A percentile compares a stretch with the other conserved stretches of the same genome.
Evolutionary conservation across 1,140 invertebrate genomes (phyloP).

Genomic region (Manduca sexta): DNA sequence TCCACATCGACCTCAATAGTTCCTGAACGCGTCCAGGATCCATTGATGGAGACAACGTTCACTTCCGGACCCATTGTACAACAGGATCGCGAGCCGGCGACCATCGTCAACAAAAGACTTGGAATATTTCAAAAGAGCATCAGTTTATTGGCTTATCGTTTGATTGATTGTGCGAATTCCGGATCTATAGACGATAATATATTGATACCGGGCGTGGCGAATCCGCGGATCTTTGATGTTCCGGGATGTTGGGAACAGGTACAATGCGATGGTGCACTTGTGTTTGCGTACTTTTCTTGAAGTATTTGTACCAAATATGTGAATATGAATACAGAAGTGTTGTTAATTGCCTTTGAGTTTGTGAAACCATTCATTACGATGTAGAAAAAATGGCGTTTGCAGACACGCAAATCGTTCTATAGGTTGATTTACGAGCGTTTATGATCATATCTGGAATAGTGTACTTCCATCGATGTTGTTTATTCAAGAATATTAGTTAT

Average conservation of each 20-base stretch:
- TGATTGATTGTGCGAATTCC: constrained; percentile 70
- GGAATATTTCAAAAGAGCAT: constrained; percentile 70
- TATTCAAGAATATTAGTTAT: too few relatives aligned
- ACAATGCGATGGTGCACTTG: constrained; percentile 46
- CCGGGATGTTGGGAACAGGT: constrained; percentile 58
- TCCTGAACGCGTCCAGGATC: constrained; percentile 53
- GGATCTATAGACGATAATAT: constrained; percentile 57
- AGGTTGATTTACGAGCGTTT: too few relatives aligned
- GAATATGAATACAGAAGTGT: constrained; percentile 1
- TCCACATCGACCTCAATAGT: constrained; percentile 42
- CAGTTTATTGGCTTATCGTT: constrained; percentile 73
- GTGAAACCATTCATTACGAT: too few relatives aligned
- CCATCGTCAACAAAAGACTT: constrained; percentile 57
- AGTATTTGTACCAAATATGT: constrained; percentile 13
- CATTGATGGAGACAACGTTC: constrained; percentile 61
- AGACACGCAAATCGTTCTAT: too few relatives aligned
- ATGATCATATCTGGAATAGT: too few relatives aligned
- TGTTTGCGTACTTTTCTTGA: constrained; percentile 59
- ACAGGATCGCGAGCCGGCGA: constrained; percentile 60
- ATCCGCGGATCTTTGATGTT: constrained; percentile 53
- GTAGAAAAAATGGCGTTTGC: too few relatives aligned
- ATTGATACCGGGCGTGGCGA: constrained; percentile 71
- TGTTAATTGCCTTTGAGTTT: too few relatives aligned
- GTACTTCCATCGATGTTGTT: too few relatives aligned
- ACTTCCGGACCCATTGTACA: constrained; percentile 65